Base-by-base conservation (phyloP, 2,888 invertebrate genomes). In the Cephus nigrinus region DNA sequence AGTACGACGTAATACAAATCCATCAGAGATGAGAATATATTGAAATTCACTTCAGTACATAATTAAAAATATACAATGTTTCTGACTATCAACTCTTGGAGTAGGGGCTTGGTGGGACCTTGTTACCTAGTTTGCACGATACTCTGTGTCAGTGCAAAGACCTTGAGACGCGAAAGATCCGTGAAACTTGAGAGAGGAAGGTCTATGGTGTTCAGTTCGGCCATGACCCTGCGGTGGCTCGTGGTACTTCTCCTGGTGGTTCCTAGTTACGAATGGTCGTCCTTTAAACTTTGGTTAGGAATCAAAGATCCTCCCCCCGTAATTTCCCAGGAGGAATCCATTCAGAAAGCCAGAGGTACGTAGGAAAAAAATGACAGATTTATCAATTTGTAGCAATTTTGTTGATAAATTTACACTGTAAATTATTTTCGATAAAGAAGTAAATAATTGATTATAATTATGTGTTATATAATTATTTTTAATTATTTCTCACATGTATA, bases 261-360 rank as follows among this genome's bases (percentile, higher is more conserved):
- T 30, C 84, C 85, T 73, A 82, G 81, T 74, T 80, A 84, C 79
- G 84, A 86, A 82, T 86, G 85, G 86, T 84, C 84, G 75, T 80
- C 81, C 76, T 81, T 84, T 55, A 82, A 81, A 74, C 79, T 84
- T 78, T 85, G 86, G 84, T 72, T 36, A 76, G 75, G 77, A 80
- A 75, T 78, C 40, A n/a, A 74, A 71, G 31, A 71, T 12, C 71
- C 12, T 33, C 31, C 71, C 71, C 12, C 31, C 31, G 71, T 33
- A 23, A 12, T 71, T 71, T 31, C 31, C 31, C 12, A 71, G 5
- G 12, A 12, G 5, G 32, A 71, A 31, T 32, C 31, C 31, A 71
- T 12, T 33, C 71, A 33, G 12, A 31, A 71, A 23, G 71, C 71
- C 12, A 12, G 32, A 33, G 71, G 71, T 71, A 33, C 0, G 71